phyloP scores from a whole-genome alignment of 2,888 invertebrate species.

The Exephanes ischioxanthus region DNA sequence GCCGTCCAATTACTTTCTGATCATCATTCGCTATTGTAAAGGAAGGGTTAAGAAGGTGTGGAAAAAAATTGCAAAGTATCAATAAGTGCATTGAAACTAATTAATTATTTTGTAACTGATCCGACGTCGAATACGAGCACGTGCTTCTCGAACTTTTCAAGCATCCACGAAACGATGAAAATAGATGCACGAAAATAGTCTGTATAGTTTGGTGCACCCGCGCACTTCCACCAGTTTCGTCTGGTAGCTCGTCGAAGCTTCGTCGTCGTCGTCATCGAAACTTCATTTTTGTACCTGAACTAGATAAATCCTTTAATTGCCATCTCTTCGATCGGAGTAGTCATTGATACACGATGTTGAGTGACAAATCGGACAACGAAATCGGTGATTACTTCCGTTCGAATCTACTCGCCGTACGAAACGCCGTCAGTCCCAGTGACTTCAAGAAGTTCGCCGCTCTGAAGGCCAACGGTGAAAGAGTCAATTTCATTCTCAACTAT shows the following conservation, averaged over 20 bases:
- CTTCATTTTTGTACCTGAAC: not conserved
- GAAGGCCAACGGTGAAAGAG: constrained; percentile 88
- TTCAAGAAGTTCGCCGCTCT: constrained; percentile 89
- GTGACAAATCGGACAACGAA: constrained; percentile 72
- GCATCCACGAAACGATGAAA: constrained; percentile 59
- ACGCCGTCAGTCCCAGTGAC: constrained; percentile 86
- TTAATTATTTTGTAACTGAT: constrained; percentile 43
- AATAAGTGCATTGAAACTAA: not conserved
- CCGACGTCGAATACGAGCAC: constrained; percentile 16
- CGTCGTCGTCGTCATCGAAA: constrained; percentile 34
- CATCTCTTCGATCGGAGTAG: not conserved
- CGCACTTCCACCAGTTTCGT: constrained; percentile 53
- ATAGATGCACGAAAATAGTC: constrained; percentile 71
- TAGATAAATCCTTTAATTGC: not conserved
- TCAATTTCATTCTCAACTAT: constrained; percentile 87
- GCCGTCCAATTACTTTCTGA: not conserved
- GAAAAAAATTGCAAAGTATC: not conserved
- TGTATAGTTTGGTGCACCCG: constrained; percentile 47
- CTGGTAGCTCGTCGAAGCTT: constrained; percentile 45
- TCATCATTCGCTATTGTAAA: not conserved
- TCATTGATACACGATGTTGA: constrained; percentile 44
- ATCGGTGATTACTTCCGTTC: constrained; percentile 79
- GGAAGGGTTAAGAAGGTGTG: not conserved
- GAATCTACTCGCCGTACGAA: constrained; percentile 84
- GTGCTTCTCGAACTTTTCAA: constrained; percentile 26